Evolutionary conservation across 2,797 vertebrate genomes (phyloP).

Genomic region (Strix occidentalis): DNA sequence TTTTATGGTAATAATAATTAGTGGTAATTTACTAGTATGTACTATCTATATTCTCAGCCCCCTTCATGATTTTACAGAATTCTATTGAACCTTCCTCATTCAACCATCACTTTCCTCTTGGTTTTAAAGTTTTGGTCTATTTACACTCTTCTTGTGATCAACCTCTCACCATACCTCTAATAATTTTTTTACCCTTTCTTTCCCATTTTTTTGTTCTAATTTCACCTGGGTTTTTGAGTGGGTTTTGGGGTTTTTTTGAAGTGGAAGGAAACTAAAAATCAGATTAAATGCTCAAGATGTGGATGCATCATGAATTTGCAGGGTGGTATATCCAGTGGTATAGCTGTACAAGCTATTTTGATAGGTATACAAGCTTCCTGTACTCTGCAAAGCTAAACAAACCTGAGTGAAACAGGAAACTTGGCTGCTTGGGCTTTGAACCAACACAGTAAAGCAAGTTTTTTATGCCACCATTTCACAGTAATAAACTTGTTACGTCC

Average conservation of each 20-base stretch:
- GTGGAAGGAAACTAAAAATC: neutral
- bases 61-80: neutral
- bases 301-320: neutral
- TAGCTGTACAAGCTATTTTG: neutral
- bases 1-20: neutral
- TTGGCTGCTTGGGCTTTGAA: neutral
- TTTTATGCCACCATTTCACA: neutral
- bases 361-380: neutral
- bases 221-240: neutral
- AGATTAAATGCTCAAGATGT: neutral
- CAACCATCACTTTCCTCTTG: neutral
- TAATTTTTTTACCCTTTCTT: neutral
- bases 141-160: neutral
- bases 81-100: neutral
- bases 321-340: neutral
- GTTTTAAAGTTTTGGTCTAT: neutral
- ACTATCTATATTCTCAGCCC: neutral
- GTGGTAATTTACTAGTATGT: neutral
- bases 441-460: neutral
- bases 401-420: neutral
- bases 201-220: neutral
- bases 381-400: neutral
- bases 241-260: neutral
- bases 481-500: neutral
- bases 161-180: neutral